Conservation (phyloP, 2,113 vertebrate genomes). For the Chlamydotis undulata region DNA sequence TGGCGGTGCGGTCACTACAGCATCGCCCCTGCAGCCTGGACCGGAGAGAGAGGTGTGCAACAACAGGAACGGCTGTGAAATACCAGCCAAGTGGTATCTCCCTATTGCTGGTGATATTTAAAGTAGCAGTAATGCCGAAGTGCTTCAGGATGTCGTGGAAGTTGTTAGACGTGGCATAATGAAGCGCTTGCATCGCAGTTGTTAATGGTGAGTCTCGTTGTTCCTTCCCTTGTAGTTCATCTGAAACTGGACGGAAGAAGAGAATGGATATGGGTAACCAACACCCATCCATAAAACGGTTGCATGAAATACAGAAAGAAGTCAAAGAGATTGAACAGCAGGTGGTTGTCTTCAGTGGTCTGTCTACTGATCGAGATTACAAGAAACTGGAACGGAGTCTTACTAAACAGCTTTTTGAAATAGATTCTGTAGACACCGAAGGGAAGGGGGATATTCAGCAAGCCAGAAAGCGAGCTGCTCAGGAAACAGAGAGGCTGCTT, state of each 20-base stretch:
- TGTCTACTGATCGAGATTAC: slow-evolving; percentile 88
- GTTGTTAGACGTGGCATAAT: not conserved
- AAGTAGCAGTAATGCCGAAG: not conserved
- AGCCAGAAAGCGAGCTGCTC: slow-evolving; percentile 87
- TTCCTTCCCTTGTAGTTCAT: slow-evolving; percentile 16
- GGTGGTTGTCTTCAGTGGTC: slow-evolving; percentile 88
- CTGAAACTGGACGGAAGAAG: slow-evolving; percentile 74
- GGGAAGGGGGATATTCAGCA: slow-evolving; percentile 88
- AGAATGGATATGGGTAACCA: slow-evolving; percentile 94
- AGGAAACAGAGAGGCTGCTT: slow-evolving; percentile 90
- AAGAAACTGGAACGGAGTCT: slow-evolving; percentile 89
- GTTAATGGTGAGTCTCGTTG: not conserved
- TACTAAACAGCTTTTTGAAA: slow-evolving; percentile 89
- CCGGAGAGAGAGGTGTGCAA: too few species aligned
- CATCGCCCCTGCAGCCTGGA: not conserved
- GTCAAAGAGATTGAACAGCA: slow-evolving; percentile 88
- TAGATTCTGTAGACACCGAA: slow-evolving; percentile 94
- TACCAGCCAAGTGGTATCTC: not conserved
- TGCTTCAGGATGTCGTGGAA: not conserved
- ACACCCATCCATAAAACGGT: slow-evolving; percentile 87
- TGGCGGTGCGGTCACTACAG: not conserved
- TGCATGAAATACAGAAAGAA: slow-evolving; percentile 91
- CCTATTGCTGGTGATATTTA: rapidly evolving
- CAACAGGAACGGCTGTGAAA: rapidly evolving
- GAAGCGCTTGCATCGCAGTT: not conserved